Evolutionary conservation across 2,888 invertebrate genomes (phyloP).

Genomic region (Coenonympha arcania): DNA sequence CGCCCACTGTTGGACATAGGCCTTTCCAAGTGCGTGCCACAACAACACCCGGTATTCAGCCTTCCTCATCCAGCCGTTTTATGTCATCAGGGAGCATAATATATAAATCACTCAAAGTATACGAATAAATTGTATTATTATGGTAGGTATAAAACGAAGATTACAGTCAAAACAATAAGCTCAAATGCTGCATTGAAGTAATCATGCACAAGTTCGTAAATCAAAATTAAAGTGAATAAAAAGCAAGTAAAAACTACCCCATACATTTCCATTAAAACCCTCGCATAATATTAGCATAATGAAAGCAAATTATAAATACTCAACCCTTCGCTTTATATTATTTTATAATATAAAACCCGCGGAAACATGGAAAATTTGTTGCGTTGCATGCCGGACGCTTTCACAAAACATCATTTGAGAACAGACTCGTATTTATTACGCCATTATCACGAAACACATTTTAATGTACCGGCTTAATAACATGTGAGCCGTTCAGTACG

Average conservation of each 20-base stretch:
- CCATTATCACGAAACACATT: slow-evolving; percentile 29
- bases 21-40: too few relatives aligned
- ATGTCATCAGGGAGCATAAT: too few relatives aligned
- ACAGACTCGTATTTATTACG: slow-evolving; percentile 27
- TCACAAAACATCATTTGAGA: slow-evolving; percentile 28
- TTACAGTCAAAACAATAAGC: too few relatives aligned
- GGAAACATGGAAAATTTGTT: slow-evolving; percentile 22
- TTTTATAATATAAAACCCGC: slow-evolving; percentile 16
- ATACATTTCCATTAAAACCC: slow-evolving; percentile 5
- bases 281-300: slow-evolving; percentile 3
- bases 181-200: too few relatives aligned
- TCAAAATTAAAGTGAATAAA: background rate
- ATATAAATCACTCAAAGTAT: too few relatives aligned
- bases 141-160: too few relatives aligned
- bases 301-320: slow-evolving; percentile 1
- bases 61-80: too few relatives aligned
- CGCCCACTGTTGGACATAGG: too few relatives aligned
- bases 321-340: slow-evolving; percentile 6
- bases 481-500: slow-evolving; percentile 20
- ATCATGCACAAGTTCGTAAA: too few relatives aligned
- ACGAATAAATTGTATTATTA: too few relatives aligned
- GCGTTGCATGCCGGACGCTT: slow-evolving; percentile 27
- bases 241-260: background rate
- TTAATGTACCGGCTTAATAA: slow-evolving; percentile 26
- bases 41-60: too few relatives aligned